phyloP scores from a whole-genome alignment of 2,113 vertebrate genomes.

The Ammodytes dubius region DNA sequence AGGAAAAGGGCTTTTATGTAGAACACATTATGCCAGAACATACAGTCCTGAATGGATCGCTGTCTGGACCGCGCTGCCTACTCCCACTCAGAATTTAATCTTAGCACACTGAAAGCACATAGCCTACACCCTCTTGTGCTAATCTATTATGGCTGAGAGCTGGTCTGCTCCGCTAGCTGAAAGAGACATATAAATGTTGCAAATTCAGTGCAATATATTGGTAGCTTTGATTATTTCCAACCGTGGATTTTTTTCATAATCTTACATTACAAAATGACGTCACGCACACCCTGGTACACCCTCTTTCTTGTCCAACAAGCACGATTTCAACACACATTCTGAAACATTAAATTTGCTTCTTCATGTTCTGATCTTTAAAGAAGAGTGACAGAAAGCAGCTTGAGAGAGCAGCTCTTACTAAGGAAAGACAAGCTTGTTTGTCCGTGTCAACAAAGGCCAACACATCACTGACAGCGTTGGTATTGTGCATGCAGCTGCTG shows the following conservation, averaged over 20 bases:
- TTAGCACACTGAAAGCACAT: slow-evolving; percentile 58
- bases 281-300: background rate
- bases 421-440: slow-evolving; percentile 44
- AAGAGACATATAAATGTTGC: slow-evolving; percentile 42
- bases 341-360: slow-evolving; percentile 27
- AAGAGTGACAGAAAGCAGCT: slow-evolving; percentile 27
- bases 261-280: slow-evolving; percentile 8
- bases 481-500: slow-evolving; percentile 64
- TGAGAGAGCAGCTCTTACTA: slow-evolving; percentile 31
- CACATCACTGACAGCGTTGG: slow-evolving; percentile 61
- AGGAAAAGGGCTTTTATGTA: slow-evolving; percentile 62
- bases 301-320: background rate
- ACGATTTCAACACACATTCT: slow-evolving; percentile 17
- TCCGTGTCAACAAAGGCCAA: slow-evolving; percentile 62
- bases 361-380: slow-evolving; percentile 28
- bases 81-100: slow-evolving; percentile 62
- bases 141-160: slow-evolving; percentile 58
- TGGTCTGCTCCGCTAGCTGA: slow-evolving; percentile 23
- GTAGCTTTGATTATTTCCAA: slow-evolving; percentile 6
- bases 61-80: slow-evolving; percentile 38
- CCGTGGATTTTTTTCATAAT: slow-evolving; percentile 54
- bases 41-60: slow-evolving; percentile 52
- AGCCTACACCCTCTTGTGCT: slow-evolving; percentile 42
- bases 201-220: slow-evolving; percentile 30
- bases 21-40: slow-evolving; percentile 52